Base-by-base conservation (phyloP, 2,888 invertebrate genomes). In the Pandemis corylana region DNA sequence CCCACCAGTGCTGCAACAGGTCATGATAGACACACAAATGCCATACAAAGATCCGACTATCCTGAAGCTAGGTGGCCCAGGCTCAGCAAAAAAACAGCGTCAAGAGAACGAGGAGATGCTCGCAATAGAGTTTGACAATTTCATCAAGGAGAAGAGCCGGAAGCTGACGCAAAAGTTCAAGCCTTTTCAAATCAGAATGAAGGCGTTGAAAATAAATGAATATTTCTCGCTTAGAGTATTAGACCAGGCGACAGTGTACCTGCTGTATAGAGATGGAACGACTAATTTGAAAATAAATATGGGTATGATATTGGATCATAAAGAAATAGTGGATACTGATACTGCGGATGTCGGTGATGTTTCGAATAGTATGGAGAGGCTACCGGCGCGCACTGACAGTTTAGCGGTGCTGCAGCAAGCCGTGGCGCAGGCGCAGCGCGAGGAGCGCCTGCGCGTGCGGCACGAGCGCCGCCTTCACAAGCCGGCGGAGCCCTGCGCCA, bases 241-340 rank as follows among this genome's bases (percentile, higher is more conserved):
- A 53, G 93, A 94, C 76, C 94, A 94, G 80, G 90, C 92, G 2
- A 89, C 87, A 9, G 82, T 94, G 42, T 91, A 93, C 80, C 81
- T 94, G 5, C 86, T 90, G 63, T 94, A 85, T 78, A 86, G 91
- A 78, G 93, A 94, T 75, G 92, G 93, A 2, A 81, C 87, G 13
- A 89, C 89, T 7, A 92, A 89, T 78, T 77, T 94, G 49, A 93
- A 93, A 81, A 76, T 93, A 42, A 94, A 94, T 76, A 85, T 85
- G 82, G 95, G 90, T 81, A 95, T 91, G 95, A 87, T 85, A 82
- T 87, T 91, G 86, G 95, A 90, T 87, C 95, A 90, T 84, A 93
- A 89, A 87, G 95, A 88, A 88, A 95, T 87, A 82, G 93, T 86
- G 78, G 95, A 89, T 86, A 95, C 89, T 0, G 80, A 89, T 72